Evolutionary conservation across 2,888 invertebrate genomes (phyloP).

Genomic region (Zaprionus bogoriensis): DNA sequence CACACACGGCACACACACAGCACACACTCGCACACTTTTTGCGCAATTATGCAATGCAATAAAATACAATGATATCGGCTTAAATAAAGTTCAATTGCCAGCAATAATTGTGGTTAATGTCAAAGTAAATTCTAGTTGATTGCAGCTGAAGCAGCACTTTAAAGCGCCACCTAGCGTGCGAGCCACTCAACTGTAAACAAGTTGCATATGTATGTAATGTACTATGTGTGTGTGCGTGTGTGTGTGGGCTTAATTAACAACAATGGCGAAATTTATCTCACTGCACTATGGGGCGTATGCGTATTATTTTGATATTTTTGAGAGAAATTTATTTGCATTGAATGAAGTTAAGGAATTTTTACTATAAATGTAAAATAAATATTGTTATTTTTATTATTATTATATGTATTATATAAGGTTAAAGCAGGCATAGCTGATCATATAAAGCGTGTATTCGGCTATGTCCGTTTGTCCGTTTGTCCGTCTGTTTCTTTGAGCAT

Average conservation of each 20-base stretch:
- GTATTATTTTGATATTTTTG: no score
- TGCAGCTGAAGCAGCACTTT: background rate
- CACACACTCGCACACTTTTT: background rate
- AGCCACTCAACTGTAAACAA: slow-evolving; percentile 29
- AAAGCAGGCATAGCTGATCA: no score
- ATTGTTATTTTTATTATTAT: no score
- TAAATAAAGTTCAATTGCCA: slow-evolving; percentile 37
- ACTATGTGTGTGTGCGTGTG: background rate
- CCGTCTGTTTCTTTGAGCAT: no score
- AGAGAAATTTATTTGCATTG: no score
- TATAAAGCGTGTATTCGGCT: no score
- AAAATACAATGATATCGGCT: slow-evolving; percentile 39
- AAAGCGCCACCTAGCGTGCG: background rate
- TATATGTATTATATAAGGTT: no score
- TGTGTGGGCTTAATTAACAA: background rate
- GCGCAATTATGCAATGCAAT: slow-evolving; percentile 38
- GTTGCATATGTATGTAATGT: background rate
- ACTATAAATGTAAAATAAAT: no score
- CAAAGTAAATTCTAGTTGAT: slow-evolving; percentile 4
- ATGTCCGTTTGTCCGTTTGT: no score
- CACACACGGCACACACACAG: background rate
- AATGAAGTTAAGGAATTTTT: no score
- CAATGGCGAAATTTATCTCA: background rate
- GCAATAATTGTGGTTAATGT: slow-evolving; percentile 45
- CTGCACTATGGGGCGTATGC: no score